Conservation (phyloP, 1,140 invertebrate species). For the Neodiprion virginianus region DNA sequence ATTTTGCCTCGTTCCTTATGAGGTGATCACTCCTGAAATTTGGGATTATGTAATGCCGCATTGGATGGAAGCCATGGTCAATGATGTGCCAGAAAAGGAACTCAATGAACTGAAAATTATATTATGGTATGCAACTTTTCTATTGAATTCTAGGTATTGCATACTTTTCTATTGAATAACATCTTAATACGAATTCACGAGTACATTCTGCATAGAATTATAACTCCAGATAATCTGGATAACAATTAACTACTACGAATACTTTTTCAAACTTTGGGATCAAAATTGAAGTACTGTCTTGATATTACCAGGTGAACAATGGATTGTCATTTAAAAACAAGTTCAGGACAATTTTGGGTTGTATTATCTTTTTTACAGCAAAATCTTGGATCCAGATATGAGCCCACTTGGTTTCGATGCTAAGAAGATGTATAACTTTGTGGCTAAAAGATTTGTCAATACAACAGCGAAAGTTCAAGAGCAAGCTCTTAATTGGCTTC, state of each 20-base stretch:
- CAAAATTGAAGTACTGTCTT: too few species aligned
- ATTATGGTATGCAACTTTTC: constrained; percentile 67
- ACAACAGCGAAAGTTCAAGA: constrained; percentile 88
- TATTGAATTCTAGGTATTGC: constrained; percentile 19
- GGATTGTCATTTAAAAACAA: neutral
- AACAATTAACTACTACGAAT: too few species aligned
- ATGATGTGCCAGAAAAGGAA: constrained; percentile 93
- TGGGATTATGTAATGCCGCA: constrained; percentile 98
- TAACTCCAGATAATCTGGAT: too few species aligned
- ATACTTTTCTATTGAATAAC: constrained; percentile 12
- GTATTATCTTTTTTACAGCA: constrained; percentile 67
- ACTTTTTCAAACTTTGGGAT: too few species aligned
- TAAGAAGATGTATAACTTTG: constrained; percentile 94
- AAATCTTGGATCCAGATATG: constrained; percentile 96
- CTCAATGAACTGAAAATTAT: constrained; percentile 90
- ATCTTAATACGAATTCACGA: neutral
- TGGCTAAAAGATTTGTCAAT: constrained; percentile 85
- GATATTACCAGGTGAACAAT: too few species aligned
- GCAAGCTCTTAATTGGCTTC: constrained; percentile 94
- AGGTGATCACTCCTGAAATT: constrained; percentile 93
- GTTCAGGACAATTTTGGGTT: constrained; percentile 7
- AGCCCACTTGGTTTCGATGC: constrained; percentile 93
- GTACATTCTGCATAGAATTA: neutral
- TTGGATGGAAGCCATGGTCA: constrained; percentile 97
- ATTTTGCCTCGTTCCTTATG: constrained; percentile 96